phyloP scores from a whole-genome alignment of 2,113 vertebrate genomes.

The Platysternon megacephalum region DNA sequence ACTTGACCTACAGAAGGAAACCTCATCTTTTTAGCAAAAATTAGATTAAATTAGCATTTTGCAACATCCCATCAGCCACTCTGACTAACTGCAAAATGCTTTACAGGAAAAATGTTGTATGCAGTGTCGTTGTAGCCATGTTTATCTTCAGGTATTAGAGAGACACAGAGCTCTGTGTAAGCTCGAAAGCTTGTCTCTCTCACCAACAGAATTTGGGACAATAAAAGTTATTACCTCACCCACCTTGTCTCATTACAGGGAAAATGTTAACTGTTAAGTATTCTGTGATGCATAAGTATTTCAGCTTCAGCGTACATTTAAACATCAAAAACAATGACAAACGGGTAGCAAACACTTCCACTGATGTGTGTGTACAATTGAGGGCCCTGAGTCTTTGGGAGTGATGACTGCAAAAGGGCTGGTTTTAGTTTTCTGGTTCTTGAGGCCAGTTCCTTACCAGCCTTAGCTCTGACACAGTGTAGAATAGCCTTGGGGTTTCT shows the following conservation, averaged over 20 bases:
- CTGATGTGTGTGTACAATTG: fast-evolving
- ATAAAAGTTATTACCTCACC: background rate
- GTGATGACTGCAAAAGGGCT: background rate
- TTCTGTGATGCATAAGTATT: too few species aligned
- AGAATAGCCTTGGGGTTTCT: background rate
- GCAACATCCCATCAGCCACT: background rate
- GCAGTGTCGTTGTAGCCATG: background rate
- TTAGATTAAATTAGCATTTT: background rate
- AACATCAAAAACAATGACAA: background rate
- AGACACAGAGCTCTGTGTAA: background rate
- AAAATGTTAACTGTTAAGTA: background rate
- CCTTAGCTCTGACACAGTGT: background rate
- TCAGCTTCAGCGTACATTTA: background rate
- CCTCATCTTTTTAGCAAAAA: background rate
- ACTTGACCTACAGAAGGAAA: background rate
- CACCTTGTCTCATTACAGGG: background rate
- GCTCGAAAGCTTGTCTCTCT: background rate
- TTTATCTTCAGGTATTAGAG: background rate
- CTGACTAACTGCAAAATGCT: background rate
- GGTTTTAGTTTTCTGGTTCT: background rate
- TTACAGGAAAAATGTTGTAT: background rate
- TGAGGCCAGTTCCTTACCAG: background rate
- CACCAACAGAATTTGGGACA: background rate
- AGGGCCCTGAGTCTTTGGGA: background rate
- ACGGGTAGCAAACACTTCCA: fast-evolving